Base-by-base conservation (phyloP, 1,140 invertebrate genomes). In the Luehdorfia chinensis region DNA sequence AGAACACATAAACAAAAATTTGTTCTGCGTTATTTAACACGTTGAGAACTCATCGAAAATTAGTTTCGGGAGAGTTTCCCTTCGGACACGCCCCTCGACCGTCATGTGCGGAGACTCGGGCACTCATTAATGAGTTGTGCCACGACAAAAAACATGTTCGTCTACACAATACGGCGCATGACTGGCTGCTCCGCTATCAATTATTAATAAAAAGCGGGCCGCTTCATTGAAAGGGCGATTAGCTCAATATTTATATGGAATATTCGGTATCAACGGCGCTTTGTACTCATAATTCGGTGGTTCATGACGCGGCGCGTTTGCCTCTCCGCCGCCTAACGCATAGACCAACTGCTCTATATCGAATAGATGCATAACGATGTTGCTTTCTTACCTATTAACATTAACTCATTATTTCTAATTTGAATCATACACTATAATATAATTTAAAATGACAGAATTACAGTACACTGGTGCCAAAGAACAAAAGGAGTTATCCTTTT, bases 211-310 rank as follows among this genome's bases (percentile, higher is more conserved):
- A 85, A 85, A 85, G 77, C 79, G 75, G 70, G 75, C 81, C 74
- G 81, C 77, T 78, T 78, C 77, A 85, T 85, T 85, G 79, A 85
- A 85, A 85, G 81, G 79, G 81, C 81, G 81, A 85, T 85, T 85
- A 85, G 81, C 79, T 85, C 81, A 85, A 85, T 86, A 86, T 86
- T 86, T 86, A 86, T 86, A 86, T 86, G 81, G 81, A 86, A 86
- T 86, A 86, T 86, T 84, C 81, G 76, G 79, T 84, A 86, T 86
- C 79, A 86, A 86, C 79, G 81, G 71, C 79, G 72, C 77, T 80
- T 86, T 86, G 81, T 86, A 79, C 60, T 52, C 58, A 68, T 85
- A 85, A 85, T 86, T 86, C 79, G 79, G 79, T 77, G 73, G 71
- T 68, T 72, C 77, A 56, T 86, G 83, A 86, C 83, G 68, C 56